Evolutionary conservation across 2,888 invertebrate genomes (phyloP), one percentile per base, ranked within the genome.

Genomic region (Euphydryas editha): DNA sequence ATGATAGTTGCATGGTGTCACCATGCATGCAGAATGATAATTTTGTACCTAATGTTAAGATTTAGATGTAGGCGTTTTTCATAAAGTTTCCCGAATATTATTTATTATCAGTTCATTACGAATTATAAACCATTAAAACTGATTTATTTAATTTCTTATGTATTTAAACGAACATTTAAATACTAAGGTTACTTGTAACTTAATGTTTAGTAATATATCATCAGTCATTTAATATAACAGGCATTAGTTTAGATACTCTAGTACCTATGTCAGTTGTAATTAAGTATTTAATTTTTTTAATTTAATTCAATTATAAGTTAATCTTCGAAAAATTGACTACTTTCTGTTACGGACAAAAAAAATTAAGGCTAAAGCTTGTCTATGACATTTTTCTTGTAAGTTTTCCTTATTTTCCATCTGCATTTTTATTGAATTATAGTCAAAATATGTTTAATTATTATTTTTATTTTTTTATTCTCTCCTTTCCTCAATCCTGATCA

Each of bases 381-480:
- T 87, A 87, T 90, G 91, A 92, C 90, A 90, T 92, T 90, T n/a
- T 85, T 88, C 87, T 88, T 91, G 84, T 91, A 90, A 90, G 90
- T 89, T 91, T 84, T 88, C 84, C 86, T 91, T 90, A 90, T 90
- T 91, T 30, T 92, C 89, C 90, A 91, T 91, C 90, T 89, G 92
- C 92, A 92, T 92, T 92, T 92, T 91, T 92, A 90, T 90, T 92
- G 90, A 92, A 92, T 90, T 92, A 92, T 92, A 92, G 91, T 90
- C 92, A 92, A 90, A 90, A 88, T 92, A 92, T 90, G 92, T 92
- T 92, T 85, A 78, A 81, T 80, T 87, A 85, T 88, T 84, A 73
- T 85, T 86, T 83, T 85, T 83, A 73, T 82, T 82, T 78, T 76
- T 71, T 72, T 73, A 75, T 75, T 69, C 67, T 68, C 72, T 66